Evolutionary conservation across 2,113 vertebrate species (phyloP), one percentile per base, ranked within the genome.

Genomic region (Mugil cephalus): DNA sequence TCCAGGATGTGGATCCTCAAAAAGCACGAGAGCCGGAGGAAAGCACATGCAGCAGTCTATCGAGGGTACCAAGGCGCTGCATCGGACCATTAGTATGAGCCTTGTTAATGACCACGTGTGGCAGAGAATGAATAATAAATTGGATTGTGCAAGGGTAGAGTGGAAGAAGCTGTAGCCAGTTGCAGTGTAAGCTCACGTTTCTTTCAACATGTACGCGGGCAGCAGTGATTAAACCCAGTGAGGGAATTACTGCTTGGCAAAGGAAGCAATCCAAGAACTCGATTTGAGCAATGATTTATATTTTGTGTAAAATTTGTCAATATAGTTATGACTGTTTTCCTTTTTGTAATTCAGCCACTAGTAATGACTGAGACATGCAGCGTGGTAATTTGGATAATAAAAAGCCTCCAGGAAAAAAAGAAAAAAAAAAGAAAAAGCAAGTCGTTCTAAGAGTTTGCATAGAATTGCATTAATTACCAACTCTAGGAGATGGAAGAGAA

Each of bases 71-170:
- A 63, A 24, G 0, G 35, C 74, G 54, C 67, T 48, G 18, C 15
- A 40, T 34, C n/a, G 0, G 55, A 58, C 36, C 39, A 72, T 74
- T 77, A 79, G 40, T 24, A 47, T 56, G 47, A 74, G 63, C 11
- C 45, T n/a, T 56, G 60, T 58, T 84, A 79, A 85, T 69, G 73
- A 77, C 48, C 60, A 65, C 65, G 77, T 69, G 76, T 66, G 60
- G 51, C 58, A 51, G 30, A 54, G 46, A 73, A 83, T 77, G 2
- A 82, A 90, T 60, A 76, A 75, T 84, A 67, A 74, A 85, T 85
- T 30, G 74, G 61, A 67, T 15, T 9, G 53, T 12, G 59, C 75
- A 82, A 54, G 52, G 17, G 6, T 12, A 9, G 21, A 24, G 58
- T 30, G 62, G 47, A 74, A 55, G 38, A 59, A 14, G 65, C 39